Base-by-base conservation (phyloP, 2,113 vertebrate genomes). In the Epinephelus moara region DNA sequence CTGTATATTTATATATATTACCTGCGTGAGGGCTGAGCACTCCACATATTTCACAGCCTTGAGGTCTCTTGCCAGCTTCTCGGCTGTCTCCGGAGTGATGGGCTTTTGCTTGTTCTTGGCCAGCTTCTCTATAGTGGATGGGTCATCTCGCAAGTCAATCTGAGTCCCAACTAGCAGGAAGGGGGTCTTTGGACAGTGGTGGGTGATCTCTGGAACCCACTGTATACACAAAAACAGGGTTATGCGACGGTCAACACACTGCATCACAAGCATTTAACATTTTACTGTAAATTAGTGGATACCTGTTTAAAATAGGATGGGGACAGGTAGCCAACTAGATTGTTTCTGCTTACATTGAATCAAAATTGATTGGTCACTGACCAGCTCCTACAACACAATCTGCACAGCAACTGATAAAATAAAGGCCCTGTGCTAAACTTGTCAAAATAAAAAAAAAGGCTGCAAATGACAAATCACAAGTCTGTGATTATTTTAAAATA, bases 91-190 rank as follows among this genome's bases (percentile, higher is more conserved):
- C 73, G 97, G 98, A 90, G 97, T 98, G 90, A 99, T 99, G 72
- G 98, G 98, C 91, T 99, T 99, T 93, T 99, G 98, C 97, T 99
- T 99, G 94, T 99, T 99, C 96, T 99, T 99, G 84, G 98, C 98
- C 93, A 99, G 97, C 90, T 99, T 99, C 96, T 99, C 98, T 94
- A 99, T 99, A 85, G 98, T 99, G 74, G 98, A 99, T 1, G 98
- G 98, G 89, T 99, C 98, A 86, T 99, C 98, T 94, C 98, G 95
- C 94, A 99, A 93, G 94, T 99, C 98, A 81, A 99, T 99, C 90
- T 99, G 98, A 84, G 98, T 99, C 82, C 98, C 98, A 71, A 99
- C 98, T 88, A 99, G 96, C 94, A 99, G 96, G 95, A 99, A 99
- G 87, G 98, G 98, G 69, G 98, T 99, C 97, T 99, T 99, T 96